These are phyloP conservation scores for Myodes glareolus DNA, from an alignment of 2,113 vertebrate species.

Conservation along the genomic window DNA sequence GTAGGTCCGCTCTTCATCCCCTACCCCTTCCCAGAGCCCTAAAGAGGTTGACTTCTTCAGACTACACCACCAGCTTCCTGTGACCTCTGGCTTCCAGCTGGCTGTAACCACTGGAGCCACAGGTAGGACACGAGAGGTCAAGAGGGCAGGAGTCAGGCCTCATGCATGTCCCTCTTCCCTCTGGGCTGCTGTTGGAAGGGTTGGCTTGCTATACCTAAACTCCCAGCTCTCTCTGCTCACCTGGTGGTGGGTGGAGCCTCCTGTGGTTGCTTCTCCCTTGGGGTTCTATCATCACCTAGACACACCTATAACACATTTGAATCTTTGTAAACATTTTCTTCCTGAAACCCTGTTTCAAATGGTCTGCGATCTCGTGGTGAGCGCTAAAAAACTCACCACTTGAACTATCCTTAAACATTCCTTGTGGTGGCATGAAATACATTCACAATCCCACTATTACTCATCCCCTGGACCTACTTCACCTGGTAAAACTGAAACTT, in stretches of 20 bases:
- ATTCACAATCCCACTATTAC: background rate
- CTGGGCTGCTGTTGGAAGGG: background rate
- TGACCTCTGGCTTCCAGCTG: background rate
- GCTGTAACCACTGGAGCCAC: accelerated
- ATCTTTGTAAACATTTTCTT: background rate
- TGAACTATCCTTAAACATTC: background rate
- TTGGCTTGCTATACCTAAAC: background rate
- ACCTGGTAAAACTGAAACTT: background rate
- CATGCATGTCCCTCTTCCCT: background rate
- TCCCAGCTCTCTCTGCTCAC: background rate
- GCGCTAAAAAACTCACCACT: background rate
- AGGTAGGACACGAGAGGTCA: background rate
- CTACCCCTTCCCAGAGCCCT: background rate
- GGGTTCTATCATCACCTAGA: no score
- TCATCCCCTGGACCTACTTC: background rate
- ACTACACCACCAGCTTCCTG: accelerated
- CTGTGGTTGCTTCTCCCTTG: background rate
- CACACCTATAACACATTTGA: background rate
- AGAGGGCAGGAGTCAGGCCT: background rate
- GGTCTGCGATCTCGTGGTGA: background rate
- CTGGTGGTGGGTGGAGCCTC: background rate
- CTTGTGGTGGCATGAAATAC: background rate
- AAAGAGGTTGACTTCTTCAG: background rate
- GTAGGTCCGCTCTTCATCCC: background rate
- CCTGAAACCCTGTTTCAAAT: background rate